Conservation (phyloP, 2,797 vertebrate genomes). For the Sebastes miniatus region DNA sequence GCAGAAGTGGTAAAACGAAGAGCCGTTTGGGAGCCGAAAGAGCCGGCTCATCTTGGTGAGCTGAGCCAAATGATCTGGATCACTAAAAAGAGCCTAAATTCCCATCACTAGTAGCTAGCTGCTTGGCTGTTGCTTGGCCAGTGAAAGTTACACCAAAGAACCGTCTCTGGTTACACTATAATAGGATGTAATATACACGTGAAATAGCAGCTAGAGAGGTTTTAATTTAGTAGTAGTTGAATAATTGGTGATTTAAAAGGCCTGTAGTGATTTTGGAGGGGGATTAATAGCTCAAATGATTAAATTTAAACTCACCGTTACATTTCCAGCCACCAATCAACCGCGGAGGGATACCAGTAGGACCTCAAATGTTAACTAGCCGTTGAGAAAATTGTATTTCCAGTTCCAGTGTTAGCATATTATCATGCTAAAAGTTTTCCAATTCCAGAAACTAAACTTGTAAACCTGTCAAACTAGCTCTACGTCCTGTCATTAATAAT, state of each 20-base stretch:
- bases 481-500: not conserved
- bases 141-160: not conserved
- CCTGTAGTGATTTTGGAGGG: no score
- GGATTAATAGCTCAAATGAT: not conserved
- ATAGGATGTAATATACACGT: not conserved
- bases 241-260: no score
- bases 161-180: not conserved
- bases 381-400: no score
- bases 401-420: no score
- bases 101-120: no score
- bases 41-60: no score
- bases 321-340: not conserved
- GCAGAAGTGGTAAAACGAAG: accelerated
- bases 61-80: no score
- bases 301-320: not conserved
- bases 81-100: accelerated
- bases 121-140: no score
- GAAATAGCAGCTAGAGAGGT: accelerated
- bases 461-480: not conserved
- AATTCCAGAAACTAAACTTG: not conserved
- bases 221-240: no score
- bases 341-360: not conserved
- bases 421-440: not conserved
- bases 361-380: not conserved
- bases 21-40: no score